Base-by-base conservation (phyloP, 2,113 vertebrate genomes). In the Bufo gargarizans region DNA sequence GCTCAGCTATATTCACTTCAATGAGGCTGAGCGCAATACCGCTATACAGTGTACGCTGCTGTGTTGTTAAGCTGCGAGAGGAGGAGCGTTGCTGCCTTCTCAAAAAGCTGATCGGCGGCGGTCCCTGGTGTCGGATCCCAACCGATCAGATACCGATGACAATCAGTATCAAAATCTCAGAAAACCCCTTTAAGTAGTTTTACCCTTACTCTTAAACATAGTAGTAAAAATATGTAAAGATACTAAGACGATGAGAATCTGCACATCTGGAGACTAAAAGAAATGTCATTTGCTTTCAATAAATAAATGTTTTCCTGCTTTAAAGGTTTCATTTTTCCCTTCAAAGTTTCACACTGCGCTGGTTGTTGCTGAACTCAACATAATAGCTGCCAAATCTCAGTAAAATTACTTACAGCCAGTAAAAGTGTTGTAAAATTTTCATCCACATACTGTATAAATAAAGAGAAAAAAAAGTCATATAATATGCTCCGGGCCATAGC, bases 381-480 rank as follows among this genome's bases (percentile, higher is more conserved):
- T 6, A 74, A 74, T 1, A 74, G 71, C 8, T 74, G 45, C 71
- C 71, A 74, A 74, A 47, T 74, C 12, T 74, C 71, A 74, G 43
- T 47, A 47, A 74, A 74, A 74, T 45, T 74, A 74, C 72, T 76
- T 76, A 50, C 72, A 76, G 72, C 47, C 71, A 47, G 71, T 74
- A 74, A 20, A 76, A 76, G 16, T 76, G 47, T 20, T 74, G 17
- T 76, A 17, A 49, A 49, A 82, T 47, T 47, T 63, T 82, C 33
- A 45, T 82, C 81, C 61, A 19, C 43, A 45, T 4, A 50, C 33
- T 33, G 33, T 33, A 45, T 6, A 11, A 14, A 33, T 1, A 13
- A 71, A 71, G 12, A 71, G 7, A 43, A 71, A 45, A 74, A 6
- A 14, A 47, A 16, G 13, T 74, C 47, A 76, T 20, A 45, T 49